Evolutionary conservation across 2,888 invertebrate genomes (phyloP).

Genomic region (Yponomeuta evonymella): DNA sequence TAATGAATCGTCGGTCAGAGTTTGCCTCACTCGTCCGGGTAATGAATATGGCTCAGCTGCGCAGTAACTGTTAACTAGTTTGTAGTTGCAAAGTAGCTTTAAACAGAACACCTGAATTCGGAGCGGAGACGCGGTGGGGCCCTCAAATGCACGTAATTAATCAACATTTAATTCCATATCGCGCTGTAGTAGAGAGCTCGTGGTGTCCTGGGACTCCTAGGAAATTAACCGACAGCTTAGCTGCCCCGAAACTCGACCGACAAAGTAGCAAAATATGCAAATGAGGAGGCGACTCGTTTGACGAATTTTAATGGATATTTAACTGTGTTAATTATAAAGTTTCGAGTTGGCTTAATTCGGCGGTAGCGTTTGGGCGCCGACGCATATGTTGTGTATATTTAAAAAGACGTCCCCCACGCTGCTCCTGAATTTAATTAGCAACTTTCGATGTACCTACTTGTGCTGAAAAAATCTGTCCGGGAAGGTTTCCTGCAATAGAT

Average conservation of each 20-base stretch:
- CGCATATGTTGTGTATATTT: conserved; percentile 35
- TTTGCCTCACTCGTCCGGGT: conserved; percentile 22
- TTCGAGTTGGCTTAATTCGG: conserved; percentile 26
- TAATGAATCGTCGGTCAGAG: conserved; percentile 2
- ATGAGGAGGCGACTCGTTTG: conserved; percentile 66
- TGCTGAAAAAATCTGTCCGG: neutral
- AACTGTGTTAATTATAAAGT: conserved; percentile 66
- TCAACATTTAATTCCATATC: conserved; percentile 70
- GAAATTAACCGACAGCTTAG: conserved; percentile 57
- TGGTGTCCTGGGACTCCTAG: conserved; percentile 58
- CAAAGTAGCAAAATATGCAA: conserved; percentile 64
- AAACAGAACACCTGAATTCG: conserved; percentile 57
- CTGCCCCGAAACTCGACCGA: conserved; percentile 47
- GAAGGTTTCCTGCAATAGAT: neutral
- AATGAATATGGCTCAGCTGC: conserved; percentile 42
- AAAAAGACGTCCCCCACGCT: conserved; percentile 35
- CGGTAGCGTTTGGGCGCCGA: conserved; percentile 26
- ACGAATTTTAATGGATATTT: conserved; percentile 70
- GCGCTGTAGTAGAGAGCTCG: conserved; percentile 38
- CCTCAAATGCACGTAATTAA: conserved; percentile 63
- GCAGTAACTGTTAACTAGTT: conserved; percentile 54
- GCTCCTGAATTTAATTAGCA: conserved; percentile 19
- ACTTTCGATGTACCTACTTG: conserved; percentile 24
- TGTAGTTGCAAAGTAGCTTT: conserved; percentile 57
- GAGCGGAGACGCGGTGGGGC: conserved; percentile 34